These are phyloP conservation scores for Ectobius pallidus DNA, from an alignment of 2,888 invertebrate species.

Conservation along the genomic window DNA sequence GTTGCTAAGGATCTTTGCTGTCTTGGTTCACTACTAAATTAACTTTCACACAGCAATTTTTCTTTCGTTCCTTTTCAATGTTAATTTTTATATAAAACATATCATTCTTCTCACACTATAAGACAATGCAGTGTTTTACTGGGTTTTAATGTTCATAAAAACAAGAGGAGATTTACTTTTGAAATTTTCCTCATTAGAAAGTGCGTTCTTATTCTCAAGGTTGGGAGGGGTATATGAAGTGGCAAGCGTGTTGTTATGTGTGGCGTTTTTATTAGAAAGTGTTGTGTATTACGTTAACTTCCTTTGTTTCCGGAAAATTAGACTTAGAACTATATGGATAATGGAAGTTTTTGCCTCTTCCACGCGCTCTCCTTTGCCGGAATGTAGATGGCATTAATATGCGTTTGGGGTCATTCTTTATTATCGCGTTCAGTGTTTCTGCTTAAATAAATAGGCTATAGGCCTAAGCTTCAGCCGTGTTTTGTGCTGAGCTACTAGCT, in stretches of 20 bases:
- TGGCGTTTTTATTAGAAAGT: not conserved
- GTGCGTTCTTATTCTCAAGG: not conserved
- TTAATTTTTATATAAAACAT: not conserved
- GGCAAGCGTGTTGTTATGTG: not conserved
- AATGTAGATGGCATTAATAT: no score
- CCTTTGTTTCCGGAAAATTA: slow-evolving; percentile 11
- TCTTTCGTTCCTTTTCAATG: not conserved
- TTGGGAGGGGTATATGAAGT: not conserved
- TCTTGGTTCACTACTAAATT: not conserved
- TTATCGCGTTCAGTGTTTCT: no score
- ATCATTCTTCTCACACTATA: not conserved
- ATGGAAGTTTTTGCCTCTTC: not conserved
- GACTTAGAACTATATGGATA: not conserved
- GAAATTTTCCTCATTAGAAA: not conserved
- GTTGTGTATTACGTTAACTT: not conserved
- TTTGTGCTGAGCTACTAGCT: no score
- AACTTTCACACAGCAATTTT: not conserved
- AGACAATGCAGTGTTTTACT: not conserved
- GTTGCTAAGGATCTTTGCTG: not conserved
- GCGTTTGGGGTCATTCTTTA: no score
- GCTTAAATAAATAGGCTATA: no score
- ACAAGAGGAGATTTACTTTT: not conserved
- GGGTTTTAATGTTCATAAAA: not conserved
- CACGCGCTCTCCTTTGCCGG: no score
- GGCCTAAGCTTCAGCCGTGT: no score